These are phyloP conservation scores for Equus przewalskii DNA, from an alignment of 2,113 vertebrate genomes.

Conservation along the genomic window DNA sequence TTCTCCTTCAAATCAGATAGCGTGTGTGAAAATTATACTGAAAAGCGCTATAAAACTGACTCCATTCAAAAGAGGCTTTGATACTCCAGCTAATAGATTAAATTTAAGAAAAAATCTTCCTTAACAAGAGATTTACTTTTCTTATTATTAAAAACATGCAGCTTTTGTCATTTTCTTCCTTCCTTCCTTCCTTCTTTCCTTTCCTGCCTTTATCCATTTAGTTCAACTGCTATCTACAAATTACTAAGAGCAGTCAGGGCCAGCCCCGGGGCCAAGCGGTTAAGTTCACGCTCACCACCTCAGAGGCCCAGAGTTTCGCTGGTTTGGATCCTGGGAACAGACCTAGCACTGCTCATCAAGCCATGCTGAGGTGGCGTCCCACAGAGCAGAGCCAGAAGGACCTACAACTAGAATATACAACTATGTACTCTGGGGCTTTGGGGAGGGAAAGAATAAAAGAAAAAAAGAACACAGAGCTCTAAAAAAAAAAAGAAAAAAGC, in stretches of 20 bases:
- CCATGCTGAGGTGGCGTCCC: too few species aligned
- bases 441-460: too few species aligned
- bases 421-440: too few species aligned
- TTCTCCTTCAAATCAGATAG: not conserved
- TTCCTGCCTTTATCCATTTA: not conserved
- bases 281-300: too few species aligned
- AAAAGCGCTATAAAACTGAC: not conserved
- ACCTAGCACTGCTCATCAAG: too few species aligned
- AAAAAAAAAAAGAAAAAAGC: not conserved
- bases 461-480: too few species aligned
- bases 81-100: not conserved
- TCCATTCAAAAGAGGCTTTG: not conserved
- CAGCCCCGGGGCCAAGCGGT: too few species aligned
- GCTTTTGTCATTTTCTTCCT: not conserved
- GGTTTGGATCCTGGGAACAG: too few species aligned
- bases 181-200: not conserved
- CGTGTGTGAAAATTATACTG: not conserved
- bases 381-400: too few species aligned
- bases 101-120: not conserved
- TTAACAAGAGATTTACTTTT: not conserved
- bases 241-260: not conserved
- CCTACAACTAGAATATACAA: too few species aligned
- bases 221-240: not conserved
- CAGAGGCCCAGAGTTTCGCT: too few species aligned
- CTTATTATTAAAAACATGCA: not conserved